Evolutionary conservation across 2,797 vertebrate genomes (phyloP).

Genomic region (Hirundo rustica): DNA sequence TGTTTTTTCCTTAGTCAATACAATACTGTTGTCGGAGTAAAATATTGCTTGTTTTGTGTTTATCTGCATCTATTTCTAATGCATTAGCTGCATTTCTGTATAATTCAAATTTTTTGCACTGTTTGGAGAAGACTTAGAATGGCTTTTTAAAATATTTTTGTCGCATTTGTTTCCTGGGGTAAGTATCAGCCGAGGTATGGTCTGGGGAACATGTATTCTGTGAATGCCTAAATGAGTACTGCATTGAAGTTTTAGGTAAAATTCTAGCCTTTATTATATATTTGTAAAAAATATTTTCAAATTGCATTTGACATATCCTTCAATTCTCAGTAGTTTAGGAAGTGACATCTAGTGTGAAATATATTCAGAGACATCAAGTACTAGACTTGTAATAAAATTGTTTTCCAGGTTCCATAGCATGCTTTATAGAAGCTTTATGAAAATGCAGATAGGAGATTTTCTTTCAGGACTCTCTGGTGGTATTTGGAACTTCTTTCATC

Average conservation of each 20-base stretch:
- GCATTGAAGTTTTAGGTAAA: background rate
- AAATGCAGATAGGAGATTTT: background rate
- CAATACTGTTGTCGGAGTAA: background rate
- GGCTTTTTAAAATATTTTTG: background rate
- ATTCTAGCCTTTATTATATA: background rate
- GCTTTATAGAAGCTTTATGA: background rate
- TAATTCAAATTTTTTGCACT: background rate
- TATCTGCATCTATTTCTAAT: background rate
- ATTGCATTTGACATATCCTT: background rate
- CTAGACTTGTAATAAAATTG: background rate
- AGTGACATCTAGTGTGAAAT: background rate
- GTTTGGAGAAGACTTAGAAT: background rate
- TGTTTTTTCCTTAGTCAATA: background rate
- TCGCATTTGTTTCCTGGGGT: background rate
- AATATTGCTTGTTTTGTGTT: background rate
- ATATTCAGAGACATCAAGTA: background rate
- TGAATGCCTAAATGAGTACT: background rate
- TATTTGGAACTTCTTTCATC: background rate
- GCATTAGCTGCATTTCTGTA: background rate
- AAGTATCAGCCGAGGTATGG: accelerated
- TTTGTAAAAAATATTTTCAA: constrained; percentile 5
- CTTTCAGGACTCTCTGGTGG: background rate
- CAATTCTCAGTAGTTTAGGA: background rate
- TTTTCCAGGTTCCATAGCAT: background rate
- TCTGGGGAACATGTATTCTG: background rate